These are phyloP conservation scores for Diacarnus erythraeanus DNA, from an alignment of 37 sponge, comb jelly and placozoan species.

Conservation along the genomic window DNA sequence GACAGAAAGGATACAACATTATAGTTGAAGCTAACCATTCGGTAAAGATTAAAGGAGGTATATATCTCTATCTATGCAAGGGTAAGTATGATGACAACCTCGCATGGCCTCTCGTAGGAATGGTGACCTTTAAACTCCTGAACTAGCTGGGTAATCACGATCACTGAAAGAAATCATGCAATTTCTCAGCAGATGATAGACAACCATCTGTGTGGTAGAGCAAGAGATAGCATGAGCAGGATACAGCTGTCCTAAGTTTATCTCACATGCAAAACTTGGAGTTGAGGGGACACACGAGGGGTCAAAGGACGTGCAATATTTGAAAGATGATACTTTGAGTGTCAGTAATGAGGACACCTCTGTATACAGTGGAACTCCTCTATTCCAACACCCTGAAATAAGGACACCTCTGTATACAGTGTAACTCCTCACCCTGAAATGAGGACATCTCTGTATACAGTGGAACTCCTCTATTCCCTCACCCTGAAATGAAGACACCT, in stretches of 20 bases:
- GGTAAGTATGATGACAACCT: constrained; percentile 33
- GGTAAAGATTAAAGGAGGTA: too few relatives aligned
- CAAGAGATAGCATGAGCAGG: neutral
- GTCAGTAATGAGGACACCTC: too few relatives aligned
- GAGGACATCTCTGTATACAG: too few relatives aligned
- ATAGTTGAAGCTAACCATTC: constrained; percentile 9
- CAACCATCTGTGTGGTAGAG: neutral
- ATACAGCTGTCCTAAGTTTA: neutral
- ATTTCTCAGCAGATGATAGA: neutral
- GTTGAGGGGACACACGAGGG: neutral
- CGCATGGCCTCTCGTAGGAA: neutral
- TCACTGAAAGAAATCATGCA: too few relatives aligned
- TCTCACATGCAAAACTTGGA: neutral
- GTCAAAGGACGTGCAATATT: neutral
- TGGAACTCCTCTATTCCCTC: too few relatives aligned
- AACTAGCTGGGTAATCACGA: neutral
- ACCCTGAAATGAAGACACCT: too few relatives aligned
- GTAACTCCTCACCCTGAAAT: too few relatives aligned
- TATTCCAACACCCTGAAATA: too few relatives aligned
- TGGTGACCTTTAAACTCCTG: neutral
- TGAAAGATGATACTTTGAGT: constrained; percentile 3
- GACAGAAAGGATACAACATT: constrained; percentile 27
- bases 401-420: too few relatives aligned
- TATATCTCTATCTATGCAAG: constrained; percentile 10
- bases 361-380: too few relatives aligned